Conservation (phyloP, 2,113 vertebrate genomes). For the Pedetes capensis region DNA sequence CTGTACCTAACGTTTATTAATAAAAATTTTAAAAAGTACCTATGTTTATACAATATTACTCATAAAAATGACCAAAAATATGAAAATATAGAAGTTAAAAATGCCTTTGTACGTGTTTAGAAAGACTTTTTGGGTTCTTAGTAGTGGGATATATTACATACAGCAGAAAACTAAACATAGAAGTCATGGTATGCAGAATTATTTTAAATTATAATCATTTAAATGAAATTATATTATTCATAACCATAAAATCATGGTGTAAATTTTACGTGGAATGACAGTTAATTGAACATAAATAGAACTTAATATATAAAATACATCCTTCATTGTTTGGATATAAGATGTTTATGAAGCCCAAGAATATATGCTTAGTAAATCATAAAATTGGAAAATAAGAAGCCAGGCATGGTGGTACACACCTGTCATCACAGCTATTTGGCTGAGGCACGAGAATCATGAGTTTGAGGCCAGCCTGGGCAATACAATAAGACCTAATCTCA, state of each 20-base stretch:
- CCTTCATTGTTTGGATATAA: not conserved
- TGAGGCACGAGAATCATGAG: not conserved
- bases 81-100: not conserved
- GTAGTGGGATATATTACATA: not conserved
- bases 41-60: not conserved
- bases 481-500: not conserved
- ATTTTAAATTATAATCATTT: conserved; percentile 27
- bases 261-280: not conserved
- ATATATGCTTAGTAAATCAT: not conserved
- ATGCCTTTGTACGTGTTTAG: too few relatives aligned
- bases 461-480: not conserved
- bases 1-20: too few relatives aligned
- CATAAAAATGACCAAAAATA: not conserved
- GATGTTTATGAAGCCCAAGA: not conserved
- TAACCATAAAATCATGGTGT: not conserved
- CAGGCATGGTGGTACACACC: not conserved
- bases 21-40: conserved; percentile 9
- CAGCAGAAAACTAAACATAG: not conserved
- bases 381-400: conserved; percentile 33
- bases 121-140: not conserved
- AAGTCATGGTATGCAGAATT: not conserved
- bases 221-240: not conserved
- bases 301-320: not conserved
- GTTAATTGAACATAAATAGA: not conserved
- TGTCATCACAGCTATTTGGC: not conserved